Evolutionary conservation across 2,888 invertebrate genomes (phyloP).

Genomic region (Hermaeophaga mercurialis): DNA sequence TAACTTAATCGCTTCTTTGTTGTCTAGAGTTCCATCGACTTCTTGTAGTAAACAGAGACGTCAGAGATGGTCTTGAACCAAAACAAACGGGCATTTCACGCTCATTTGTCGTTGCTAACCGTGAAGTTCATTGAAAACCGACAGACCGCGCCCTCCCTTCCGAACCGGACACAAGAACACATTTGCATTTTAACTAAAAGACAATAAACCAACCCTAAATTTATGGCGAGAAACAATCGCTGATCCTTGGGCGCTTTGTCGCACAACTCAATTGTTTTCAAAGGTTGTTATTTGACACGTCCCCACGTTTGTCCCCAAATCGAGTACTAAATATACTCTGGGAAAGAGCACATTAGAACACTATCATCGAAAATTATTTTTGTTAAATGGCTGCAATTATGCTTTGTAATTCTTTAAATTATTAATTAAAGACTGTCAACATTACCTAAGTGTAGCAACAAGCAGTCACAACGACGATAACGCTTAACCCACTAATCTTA

Average conservation of each 20-base stretch:
- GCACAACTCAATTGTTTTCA: neutral
- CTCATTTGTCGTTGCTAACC: slow-evolving; percentile 13
- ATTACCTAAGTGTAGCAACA: too few relatives aligned
- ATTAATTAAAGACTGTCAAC: too few relatives aligned
- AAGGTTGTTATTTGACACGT: slow-evolving; percentile 1
- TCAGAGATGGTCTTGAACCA: slow-evolving; percentile 12
- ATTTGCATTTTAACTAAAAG: slow-evolving; percentile 22
- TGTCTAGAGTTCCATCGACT: neutral
- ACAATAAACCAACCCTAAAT: slow-evolving; percentile 13
- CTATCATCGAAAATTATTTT: too few relatives aligned
- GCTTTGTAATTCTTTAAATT: too few relatives aligned
- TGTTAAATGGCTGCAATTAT: too few relatives aligned
- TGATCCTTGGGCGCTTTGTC: neutral
- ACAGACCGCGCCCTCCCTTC: slow-evolving; percentile 15
- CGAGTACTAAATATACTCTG: too few relatives aligned
- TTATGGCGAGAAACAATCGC: neutral
- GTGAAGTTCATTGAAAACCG: slow-evolving; percentile 20
- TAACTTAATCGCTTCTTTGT: neutral
- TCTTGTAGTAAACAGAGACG: neutral
- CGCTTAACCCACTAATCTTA: too few relatives aligned
- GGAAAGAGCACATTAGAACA: too few relatives aligned
- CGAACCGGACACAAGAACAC: slow-evolving; percentile 20
- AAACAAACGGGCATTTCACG: slow-evolving; percentile 16
- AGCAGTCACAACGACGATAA: too few relatives aligned
- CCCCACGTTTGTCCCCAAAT: neutral